Conservation (phyloP, 1,140 invertebrate species). For the Dendrolimus kikuchii region DNA sequence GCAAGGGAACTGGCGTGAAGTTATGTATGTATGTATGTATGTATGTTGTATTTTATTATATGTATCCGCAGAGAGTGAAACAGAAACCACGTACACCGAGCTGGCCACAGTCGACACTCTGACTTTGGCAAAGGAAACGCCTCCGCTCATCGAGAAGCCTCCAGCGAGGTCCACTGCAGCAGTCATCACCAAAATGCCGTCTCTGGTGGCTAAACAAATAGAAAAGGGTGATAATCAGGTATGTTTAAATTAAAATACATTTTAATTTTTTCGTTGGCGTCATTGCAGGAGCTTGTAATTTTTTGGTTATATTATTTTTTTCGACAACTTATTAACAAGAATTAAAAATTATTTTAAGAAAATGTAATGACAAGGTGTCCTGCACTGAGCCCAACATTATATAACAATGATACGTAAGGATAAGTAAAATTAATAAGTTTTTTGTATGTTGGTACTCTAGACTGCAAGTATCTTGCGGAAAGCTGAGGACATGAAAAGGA, state of each 20-base stretch:
- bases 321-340: too few relatives aligned
- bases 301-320: too few relatives aligned
- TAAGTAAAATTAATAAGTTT: not conserved
- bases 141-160: constrained; percentile 3
- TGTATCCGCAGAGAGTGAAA: constrained; percentile 40
- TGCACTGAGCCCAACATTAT: too few relatives aligned
- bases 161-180: not conserved
- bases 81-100: constrained; percentile 36
- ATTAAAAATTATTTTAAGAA: too few relatives aligned
- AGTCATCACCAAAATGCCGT: constrained; percentile 6
- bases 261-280: too few relatives aligned
- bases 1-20: too few relatives aligned
- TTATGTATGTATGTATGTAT: too few relatives aligned
- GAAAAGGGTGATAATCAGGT: constrained; percentile 8
- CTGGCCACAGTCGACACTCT: constrained; percentile 27
- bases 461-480: constrained; percentile 37
- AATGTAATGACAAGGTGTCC: too few relatives aligned
- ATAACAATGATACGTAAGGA: too few relatives aligned
- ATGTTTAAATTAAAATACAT: not conserved
- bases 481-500: constrained; percentile 52
- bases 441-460: constrained; percentile 20
- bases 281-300: too few relatives aligned
- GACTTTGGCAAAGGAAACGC: constrained; percentile 15
- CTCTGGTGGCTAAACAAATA: not conserved
- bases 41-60: too few relatives aligned